These are phyloP conservation scores for rabbit (Oryctolagus cuniculus) DNA, from an alignment of 2,113 vertebrate species.

Conservation along the genomic window DNA sequence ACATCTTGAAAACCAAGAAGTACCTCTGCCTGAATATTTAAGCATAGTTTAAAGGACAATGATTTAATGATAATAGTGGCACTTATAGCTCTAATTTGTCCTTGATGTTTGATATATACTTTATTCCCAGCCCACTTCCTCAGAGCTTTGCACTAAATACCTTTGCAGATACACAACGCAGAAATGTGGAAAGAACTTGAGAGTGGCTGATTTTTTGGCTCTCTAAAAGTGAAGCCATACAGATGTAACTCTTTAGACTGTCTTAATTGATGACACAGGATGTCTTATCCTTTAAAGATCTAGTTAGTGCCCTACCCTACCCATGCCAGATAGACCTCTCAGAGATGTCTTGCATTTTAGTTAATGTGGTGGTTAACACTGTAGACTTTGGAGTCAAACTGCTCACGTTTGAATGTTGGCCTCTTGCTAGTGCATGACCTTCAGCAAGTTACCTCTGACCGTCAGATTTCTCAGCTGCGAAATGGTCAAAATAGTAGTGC, in stretches of 20 bases:
- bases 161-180: accelerated
- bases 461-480: background rate
- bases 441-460: background rate
- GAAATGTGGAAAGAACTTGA: no score
- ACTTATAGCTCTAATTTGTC: background rate
- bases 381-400: background rate
- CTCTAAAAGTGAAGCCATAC: accelerated
- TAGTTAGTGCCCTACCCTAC: no score
- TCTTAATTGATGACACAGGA: background rate
- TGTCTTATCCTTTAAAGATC: background rate
- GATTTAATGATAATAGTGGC: background rate
- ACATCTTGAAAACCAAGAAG: background rate
- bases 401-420: background rate
- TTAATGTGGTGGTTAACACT: accelerated
- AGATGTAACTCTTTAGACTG: accelerated
- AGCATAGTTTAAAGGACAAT: background rate
- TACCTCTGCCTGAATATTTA: background rate
- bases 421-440: background rate
- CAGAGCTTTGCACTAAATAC: background rate
- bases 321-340: background rate
- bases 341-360: background rate
- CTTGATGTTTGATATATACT: accelerated
- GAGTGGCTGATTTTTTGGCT: background rate
- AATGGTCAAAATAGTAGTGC: background rate
- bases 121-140: background rate